Evolutionary conservation across 1,140 invertebrate genomes (phyloP), one percentile per base, ranked within the genome.

Genomic region (Bombus waltoni): DNA sequence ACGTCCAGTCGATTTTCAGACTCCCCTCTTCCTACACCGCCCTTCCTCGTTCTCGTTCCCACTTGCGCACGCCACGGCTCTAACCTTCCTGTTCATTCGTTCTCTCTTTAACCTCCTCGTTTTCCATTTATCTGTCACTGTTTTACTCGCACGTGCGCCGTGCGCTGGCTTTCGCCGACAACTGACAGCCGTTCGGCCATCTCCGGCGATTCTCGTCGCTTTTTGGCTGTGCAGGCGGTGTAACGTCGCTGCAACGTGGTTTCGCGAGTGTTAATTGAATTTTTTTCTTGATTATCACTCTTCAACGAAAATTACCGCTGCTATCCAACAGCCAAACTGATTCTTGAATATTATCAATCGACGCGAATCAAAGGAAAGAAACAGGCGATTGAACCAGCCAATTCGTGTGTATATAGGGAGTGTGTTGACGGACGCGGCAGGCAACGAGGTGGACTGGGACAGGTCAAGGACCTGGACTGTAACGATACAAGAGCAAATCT

Each of bases 111-210:
- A 15, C 80, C 32, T 3, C 25, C 70, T 44, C 59, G 57, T 47
- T 66, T 42, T 11, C 38, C 59, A 18, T 77, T 77, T 42, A 40
- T 38, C 53, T 18, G 47, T 72, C 76, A 11, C 47, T 32, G 35
- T 84, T 70, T 38, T 74, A 82, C 83, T 88, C 90, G 91, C 91
- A 91, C 92, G 91, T 93, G 92, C 92, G 92, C 92, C 83, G 84
- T 91, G 83, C 80, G 38, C 40, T 80, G 87, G 79, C 82, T 81
- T 89, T 83, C 80, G 74, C 62, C 89, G 72, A 80, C 53, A 47
- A 59, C 72, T 73, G 78, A 62, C 79, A 28, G 11, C 47, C 38
- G 62, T 57, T 90, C 89, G 89, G 78, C 38, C 80, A 35, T 89
- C 75, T 88, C 70, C 90, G 90, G n/a, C 53, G 44, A 18, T 38